A percentile compares a stretch with the other conserved stretches of the same genome.
Conservation (phyloP, 53 echinoderm and acorn worm species). For the Temnopleurus reevesii region DNA sequence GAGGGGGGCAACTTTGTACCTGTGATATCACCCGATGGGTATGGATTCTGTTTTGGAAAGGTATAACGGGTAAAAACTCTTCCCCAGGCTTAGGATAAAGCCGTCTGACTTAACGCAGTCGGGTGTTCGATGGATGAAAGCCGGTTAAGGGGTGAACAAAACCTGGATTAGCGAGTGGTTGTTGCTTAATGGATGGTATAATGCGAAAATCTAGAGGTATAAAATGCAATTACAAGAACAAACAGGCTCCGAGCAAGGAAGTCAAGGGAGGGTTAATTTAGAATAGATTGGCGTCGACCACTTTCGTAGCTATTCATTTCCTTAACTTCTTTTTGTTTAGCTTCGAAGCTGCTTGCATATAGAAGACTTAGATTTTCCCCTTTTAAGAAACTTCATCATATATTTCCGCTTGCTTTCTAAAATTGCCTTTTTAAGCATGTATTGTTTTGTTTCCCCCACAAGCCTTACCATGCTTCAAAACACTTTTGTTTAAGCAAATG, state of each 20-base stretch:
- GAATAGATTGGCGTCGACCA: not conserved
- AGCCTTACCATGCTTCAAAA: too few species aligned
- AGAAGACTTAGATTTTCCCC: too few species aligned
- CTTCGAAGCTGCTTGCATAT: too few species aligned
- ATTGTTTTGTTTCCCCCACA: too few species aligned
- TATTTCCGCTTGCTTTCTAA: too few species aligned
- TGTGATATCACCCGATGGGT: not conserved
- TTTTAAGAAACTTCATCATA: too few species aligned
- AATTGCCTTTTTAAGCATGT: too few species aligned
- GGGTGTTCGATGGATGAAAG: not conserved
- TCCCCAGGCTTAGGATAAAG: not conserved
- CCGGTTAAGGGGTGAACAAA: not conserved
- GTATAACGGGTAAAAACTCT: not conserved
- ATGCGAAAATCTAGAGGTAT: slow-evolving; percentile 25
- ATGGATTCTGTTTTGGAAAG: not conserved
- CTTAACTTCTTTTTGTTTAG: too few species aligned
- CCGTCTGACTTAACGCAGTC: not conserved
- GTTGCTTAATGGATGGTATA: not conserved
- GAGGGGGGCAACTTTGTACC: slow-evolving; percentile 3
- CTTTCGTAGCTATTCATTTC: not conserved
- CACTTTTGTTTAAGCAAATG: too few species aligned
- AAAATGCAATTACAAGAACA: slow-evolving; percentile 19
- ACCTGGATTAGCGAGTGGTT: not conserved
- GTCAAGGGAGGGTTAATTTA: not conserved
- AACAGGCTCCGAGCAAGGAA: not conserved